These are phyloP conservation scores for Selenia dentaria DNA, from an alignment of 2,888 invertebrate species.

Conservation along the genomic window DNA sequence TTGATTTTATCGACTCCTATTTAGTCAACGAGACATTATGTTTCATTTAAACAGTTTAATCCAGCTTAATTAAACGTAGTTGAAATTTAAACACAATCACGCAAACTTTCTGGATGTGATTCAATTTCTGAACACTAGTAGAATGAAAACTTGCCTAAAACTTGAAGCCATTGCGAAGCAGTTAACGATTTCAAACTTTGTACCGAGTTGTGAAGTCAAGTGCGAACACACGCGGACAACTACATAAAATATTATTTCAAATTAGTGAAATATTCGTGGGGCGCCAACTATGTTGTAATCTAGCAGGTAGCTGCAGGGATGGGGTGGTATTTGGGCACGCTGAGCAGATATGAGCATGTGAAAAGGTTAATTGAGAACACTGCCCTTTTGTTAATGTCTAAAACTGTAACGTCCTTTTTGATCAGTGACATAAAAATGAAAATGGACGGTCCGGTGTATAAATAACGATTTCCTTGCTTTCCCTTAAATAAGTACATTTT, in stretches of 20 bases:
- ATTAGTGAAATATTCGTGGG: slow-evolving; percentile 12
- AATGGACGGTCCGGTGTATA: background rate
- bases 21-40: too few relatives aligned
- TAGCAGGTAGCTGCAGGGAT: slow-evolving; percentile 1
- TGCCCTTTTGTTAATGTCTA: slow-evolving; percentile 22
- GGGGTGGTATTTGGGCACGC: slow-evolving; percentile 18
- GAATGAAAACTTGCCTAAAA: slow-evolving; percentile 11
- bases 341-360: slow-evolving; percentile 8
- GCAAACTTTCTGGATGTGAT: slow-evolving; percentile 12
- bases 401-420: slow-evolving; percentile 6
- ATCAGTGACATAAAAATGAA: background rate
- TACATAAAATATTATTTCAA: slow-evolving; percentile 1
- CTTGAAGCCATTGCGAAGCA: slow-evolving; percentile 25
- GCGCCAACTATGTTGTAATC: slow-evolving; percentile 21
- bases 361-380: slow-evolving; percentile 32
- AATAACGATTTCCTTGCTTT: too few relatives aligned
- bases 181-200: slow-evolving; percentile 23
- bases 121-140: slow-evolving; percentile 3
- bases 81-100: background rate
- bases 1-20: too few relatives aligned
- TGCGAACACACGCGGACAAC: slow-evolving; percentile 8
- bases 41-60: too few relatives aligned
- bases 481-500: too few relatives aligned
- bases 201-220: slow-evolving; percentile 18
- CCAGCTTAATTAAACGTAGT: background rate